Percentiles rank a stretch among this genome's conserved stretches.
These are phyloP conservation scores for Bellardia pandia DNA, from an alignment of 2,888 invertebrate species.

Conservation along the genomic window DNA sequence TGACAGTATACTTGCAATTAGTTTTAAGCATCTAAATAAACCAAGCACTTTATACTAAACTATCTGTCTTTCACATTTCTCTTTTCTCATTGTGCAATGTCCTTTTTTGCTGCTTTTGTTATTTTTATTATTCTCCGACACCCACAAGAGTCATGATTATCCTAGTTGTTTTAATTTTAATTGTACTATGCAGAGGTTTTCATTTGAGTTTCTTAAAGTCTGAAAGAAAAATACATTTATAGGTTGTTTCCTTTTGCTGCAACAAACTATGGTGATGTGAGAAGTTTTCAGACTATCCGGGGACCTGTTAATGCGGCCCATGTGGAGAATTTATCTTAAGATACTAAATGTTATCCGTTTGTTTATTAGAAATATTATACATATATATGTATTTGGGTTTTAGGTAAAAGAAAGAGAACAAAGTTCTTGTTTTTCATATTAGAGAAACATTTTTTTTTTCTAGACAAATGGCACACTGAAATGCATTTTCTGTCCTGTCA, in stretches of 20 bases:
- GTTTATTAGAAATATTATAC: too few species aligned
- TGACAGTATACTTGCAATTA: constrained; percentile 64
- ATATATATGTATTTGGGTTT: too few species aligned
- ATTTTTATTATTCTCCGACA: constrained; percentile 24
- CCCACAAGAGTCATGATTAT: constrained; percentile 30
- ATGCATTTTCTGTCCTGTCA: too few species aligned
- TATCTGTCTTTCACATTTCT: constrained; percentile 28
- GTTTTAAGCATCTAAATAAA: constrained; percentile 67
- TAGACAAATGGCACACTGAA: too few species aligned
- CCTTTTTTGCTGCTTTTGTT: background rate
- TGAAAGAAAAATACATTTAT: background rate
- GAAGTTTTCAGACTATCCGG: background rate
- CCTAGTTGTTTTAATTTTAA: constrained; percentile 1
- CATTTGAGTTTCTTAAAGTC: background rate
- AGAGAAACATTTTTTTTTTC: too few species aligned
- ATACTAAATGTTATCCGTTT: too few species aligned
- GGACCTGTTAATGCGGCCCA: too few species aligned
- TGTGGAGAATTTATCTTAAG: too few species aligned
- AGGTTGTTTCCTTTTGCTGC: background rate
- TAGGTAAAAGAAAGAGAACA: too few species aligned
- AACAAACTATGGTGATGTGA: background rate
- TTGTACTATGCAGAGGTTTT: background rate
- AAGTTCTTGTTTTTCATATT: too few species aligned
- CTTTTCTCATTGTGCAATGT: background rate
- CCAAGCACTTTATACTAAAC: constrained; percentile 44